Evolutionary conservation across 2,113 vertebrate genomes (phyloP), one percentile per base, ranked within the genome.

Genomic region (Sterrhoptilus dennistouni): DNA sequence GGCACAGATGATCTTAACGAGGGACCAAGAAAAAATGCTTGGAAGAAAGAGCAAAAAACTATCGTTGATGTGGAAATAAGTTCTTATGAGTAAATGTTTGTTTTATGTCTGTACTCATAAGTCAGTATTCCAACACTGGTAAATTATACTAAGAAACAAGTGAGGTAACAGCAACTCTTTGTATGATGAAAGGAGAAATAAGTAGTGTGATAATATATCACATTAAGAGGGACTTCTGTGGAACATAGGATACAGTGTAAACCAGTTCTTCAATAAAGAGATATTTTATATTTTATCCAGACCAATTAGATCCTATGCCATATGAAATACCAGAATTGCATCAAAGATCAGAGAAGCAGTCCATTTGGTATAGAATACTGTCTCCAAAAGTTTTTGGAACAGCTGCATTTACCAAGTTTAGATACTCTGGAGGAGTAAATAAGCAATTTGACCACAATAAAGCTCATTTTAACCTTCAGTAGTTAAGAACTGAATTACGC

Each of bases 11-110:
- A 97, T 95, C 96, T 68, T 65, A 95, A 93, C 2, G n/a, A 92
- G 81, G n/a, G 64, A 72, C 70, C 25, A 81, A 59, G 50, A 33
- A 87, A 83, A 94, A 97, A 86, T 31, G 66, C 36, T 63, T n/a
- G 33, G 35, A 35, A 72, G 66, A 95, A 35, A 72, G 66, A 95
- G 53, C 44, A 95, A 83, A 97, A 97, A 97, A 95, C 85, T 77
- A 83, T 72, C 23, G 0, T 17, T 91, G 95, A 97, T 96, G 93
- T 97, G 95, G 93, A 97, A 98, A 97, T 97, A 96, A 97, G 94
- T 96, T 96, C 86, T 96, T 97, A 89, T 17, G 72, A 91, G 82
- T 93, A 97, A 97, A 95, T 96, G 91, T 97, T 98, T 98, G 91
- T 33, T 96, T 97, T 93, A 97, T 92, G 66, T 89, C 87, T 66